Percentiles rank a stretch among this genome's conserved stretches.
Evolutionary conservation across 1,140 invertebrate species (phyloP).

Genomic region (Rhopalosiphum maidis): DNA sequence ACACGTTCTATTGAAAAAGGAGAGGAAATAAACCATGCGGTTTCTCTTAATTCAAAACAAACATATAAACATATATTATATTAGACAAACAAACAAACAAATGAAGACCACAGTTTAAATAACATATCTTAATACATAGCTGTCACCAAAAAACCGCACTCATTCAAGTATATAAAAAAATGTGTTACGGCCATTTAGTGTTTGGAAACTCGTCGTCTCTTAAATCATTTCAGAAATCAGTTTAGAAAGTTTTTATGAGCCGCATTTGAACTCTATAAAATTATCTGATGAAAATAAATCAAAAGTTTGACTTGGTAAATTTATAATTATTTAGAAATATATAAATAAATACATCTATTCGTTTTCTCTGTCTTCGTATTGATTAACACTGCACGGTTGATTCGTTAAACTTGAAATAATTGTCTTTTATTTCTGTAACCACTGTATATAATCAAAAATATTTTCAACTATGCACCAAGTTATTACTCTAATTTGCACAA

Average conservation of each 20-base stretch:
- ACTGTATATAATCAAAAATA: background rate
- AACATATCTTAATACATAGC: background rate
- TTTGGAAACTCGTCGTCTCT: background rate
- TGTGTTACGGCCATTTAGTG: background rate
- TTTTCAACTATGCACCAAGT: background rate
- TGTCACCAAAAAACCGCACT: background rate
- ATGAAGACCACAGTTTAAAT: background rate
- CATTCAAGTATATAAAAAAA: background rate
- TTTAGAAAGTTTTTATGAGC: background rate
- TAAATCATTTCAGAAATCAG: background rate
- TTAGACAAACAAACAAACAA: background rate
- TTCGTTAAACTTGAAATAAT: background rate
- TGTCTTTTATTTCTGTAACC: background rate
- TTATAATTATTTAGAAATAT: background rate
- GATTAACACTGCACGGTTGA: background rate
- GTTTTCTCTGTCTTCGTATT: background rate
- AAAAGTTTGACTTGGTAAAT: background rate
- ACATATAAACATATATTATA: background rate
- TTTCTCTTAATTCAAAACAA: constrained; percentile 20
- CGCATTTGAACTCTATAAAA: background rate
- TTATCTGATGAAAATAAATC: background rate
- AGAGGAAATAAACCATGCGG: background rate
- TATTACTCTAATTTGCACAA: background rate
- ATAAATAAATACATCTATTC: background rate
- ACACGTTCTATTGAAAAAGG: background rate